Evolutionary conservation across 1,140 invertebrate species (phyloP).

Genomic region (Nephila pilipes): DNA sequence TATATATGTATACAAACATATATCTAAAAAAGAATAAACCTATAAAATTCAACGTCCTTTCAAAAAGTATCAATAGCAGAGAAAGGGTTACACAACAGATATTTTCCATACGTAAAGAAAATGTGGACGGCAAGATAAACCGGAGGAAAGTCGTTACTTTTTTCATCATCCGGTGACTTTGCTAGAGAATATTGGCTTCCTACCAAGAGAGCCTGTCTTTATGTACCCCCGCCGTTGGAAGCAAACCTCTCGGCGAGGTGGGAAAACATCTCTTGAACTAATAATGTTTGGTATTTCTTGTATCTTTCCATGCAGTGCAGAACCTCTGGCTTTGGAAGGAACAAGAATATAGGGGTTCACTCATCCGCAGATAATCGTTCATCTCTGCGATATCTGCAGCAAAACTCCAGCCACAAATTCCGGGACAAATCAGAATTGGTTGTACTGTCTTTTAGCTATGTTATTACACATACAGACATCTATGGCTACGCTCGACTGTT

Average conservation of each 20-base stretch:
- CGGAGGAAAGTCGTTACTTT: neutral
- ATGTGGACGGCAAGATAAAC: neutral
- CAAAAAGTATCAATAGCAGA: neutral
- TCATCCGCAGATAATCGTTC: neutral
- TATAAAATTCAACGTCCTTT: too few species aligned
- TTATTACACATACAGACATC: slow-evolving; percentile 27
- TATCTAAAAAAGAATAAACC: too few species aligned
- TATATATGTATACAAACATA: too few species aligned
- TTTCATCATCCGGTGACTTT: neutral
- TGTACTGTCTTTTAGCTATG: neutral
- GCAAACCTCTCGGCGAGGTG: slow-evolving; percentile 20
- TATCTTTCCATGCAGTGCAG: slow-evolving; percentile 10
- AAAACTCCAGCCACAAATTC: slow-evolving; percentile 22
- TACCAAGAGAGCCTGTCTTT: neutral
- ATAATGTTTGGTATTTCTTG: slow-evolving; percentile 30
- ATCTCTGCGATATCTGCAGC: neutral
- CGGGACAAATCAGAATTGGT: neutral
- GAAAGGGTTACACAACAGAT: neutral
- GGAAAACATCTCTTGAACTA: slow-evolving; percentile 36
- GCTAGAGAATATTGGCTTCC: slow-evolving; percentile 5
- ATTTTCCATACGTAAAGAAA: slow-evolving; percentile 10
- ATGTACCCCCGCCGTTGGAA: slow-evolving; percentile 11
- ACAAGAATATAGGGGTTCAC: neutral
- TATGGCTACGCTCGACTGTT: neutral
- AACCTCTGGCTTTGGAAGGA: neutral